phyloP scores from a whole-genome alignment of 2,888 invertebrate species.

The Thelaira solivaga region DNA sequence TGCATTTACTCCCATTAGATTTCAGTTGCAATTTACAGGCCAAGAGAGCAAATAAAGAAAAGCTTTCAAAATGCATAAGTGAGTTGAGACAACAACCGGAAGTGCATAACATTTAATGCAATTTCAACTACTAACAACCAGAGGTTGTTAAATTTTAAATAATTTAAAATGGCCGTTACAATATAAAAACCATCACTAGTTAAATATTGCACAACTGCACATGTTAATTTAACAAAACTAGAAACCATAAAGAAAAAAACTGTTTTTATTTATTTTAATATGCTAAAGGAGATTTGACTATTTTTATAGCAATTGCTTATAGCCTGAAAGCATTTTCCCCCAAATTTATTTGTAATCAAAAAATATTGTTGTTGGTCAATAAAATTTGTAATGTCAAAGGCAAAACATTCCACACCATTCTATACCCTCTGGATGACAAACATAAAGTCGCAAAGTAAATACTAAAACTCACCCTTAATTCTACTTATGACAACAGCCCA shows the following conservation, averaged over 20 bases:
- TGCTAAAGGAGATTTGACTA: too few relatives aligned
- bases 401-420: background rate
- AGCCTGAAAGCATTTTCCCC: slow-evolving; percentile 12
- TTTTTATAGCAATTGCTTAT: slow-evolving; percentile 8
- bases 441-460: background rate
- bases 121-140: background rate
- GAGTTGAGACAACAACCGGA: background rate
- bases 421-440: background rate
- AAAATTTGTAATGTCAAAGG: background rate
- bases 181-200: background rate
- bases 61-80: slow-evolving; percentile 17
- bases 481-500: background rate
- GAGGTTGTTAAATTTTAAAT: slow-evolving; percentile 12
- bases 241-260: too few relatives aligned
- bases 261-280: too few relatives aligned
- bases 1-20: slow-evolving; percentile 29
- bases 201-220: too few relatives aligned
- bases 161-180: background rate
- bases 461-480: background rate
- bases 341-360: background rate
- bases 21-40: slow-evolving; percentile 3
- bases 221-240: too few relatives aligned
- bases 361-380: slow-evolving; percentile 35
- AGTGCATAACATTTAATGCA: slow-evolving; percentile 1
- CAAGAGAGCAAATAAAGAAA: slow-evolving; percentile 8